phyloP scores from a whole-genome alignment of 2,113 vertebrate genomes.

The Phylloscopus whistleri region DNA sequence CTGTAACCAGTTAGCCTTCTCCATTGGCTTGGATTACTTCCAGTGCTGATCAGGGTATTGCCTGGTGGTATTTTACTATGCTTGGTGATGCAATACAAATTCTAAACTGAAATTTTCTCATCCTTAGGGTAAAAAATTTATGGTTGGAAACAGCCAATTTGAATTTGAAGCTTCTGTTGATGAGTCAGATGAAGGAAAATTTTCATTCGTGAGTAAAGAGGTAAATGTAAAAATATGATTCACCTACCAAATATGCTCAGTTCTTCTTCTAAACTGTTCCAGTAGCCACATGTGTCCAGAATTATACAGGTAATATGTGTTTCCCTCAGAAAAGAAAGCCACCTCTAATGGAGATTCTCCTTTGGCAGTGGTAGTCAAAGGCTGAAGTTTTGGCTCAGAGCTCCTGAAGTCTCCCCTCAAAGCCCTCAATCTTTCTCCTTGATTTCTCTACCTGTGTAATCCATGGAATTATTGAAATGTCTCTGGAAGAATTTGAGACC shows the following conservation, averaged over 20 bases:
- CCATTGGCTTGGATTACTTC: not conserved
- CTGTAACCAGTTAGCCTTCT: not conserved
- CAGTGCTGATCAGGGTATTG: not conserved
- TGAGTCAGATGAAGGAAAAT: conserved; percentile 26
- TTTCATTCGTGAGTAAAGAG: conserved; percentile 70
- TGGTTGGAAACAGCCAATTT: conserved; percentile 67
- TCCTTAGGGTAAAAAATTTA: conserved; percentile 39
- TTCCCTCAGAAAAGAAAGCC: not conserved
- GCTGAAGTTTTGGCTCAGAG: not conserved
- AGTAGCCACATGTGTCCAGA: not conserved
- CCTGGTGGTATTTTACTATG: not conserved
- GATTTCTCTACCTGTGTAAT: not conserved
- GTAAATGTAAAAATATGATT: conserved; percentile 37
- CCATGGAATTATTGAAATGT: not conserved
- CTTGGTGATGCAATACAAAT: not conserved
- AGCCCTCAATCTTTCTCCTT: not conserved
- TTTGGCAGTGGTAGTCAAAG: not conserved
- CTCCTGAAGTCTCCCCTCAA: not conserved
- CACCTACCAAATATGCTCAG: not conserved
- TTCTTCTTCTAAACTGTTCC: not conserved
- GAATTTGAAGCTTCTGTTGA: conserved; percentile 61
- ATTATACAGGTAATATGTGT: not conserved
- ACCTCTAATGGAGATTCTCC: not conserved
- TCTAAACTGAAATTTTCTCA: conserved; percentile 39
- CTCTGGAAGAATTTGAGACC: not conserved